Conservation (phyloP, 2,797 vertebrate genomes). For the Falco peregrinus region DNA sequence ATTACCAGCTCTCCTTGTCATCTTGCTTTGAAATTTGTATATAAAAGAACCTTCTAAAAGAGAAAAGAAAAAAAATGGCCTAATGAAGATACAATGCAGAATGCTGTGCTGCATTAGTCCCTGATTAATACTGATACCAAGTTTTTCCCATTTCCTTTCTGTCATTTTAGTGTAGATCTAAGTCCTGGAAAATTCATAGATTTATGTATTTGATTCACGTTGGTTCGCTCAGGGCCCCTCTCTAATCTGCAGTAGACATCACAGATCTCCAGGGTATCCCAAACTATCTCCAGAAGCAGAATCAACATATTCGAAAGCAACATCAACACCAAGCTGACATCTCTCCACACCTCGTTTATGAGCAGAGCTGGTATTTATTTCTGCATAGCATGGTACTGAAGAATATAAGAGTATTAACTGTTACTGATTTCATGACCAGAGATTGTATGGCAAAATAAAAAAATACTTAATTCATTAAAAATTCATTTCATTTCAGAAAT, state of each 20-base stretch:
- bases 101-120: neutral
- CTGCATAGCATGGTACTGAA: neutral
- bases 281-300: neutral
- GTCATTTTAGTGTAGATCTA: neutral
- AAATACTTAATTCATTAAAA: neutral
- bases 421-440: neutral
- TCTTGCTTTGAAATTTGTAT: conserved; percentile 56
- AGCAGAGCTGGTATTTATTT: neutral
- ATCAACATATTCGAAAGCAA: neutral
- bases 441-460: neutral
- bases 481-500: neutral
- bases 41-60: conserved; percentile 55
- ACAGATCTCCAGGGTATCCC: neutral
- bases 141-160: neutral
- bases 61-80: neutral
- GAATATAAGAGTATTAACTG: neutral
- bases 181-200: neutral
- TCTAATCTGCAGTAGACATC: neutral
- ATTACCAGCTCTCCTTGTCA: neutral
- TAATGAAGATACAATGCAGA: conserved; percentile 1
- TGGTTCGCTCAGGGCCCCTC: neutral
- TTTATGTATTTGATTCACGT: neutral
- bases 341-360: neutral
- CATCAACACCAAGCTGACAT: neutral
- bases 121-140: neutral